Evolutionary conservation across 2,113 vertebrate genomes (phyloP), one percentile per base, ranked within the genome.

Genomic region (Centropus bengalensis): DNA sequence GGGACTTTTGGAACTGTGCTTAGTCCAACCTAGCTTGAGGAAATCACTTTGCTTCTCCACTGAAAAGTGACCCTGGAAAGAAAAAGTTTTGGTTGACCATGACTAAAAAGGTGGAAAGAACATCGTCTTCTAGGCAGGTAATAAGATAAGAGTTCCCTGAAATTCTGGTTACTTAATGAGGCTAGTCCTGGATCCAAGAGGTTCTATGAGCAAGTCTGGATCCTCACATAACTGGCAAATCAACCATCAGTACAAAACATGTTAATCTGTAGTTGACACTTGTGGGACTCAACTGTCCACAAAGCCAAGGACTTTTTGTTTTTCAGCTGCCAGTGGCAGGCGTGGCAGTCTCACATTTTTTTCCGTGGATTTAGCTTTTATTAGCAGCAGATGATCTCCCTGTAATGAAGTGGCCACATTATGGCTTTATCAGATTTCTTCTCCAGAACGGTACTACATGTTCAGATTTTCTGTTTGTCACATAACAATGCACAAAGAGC

Each of bases 401-500:
- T 45, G 49, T 93, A 76, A 93, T 47, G 80, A 94, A 86, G 56
- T 73, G 86, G 38, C 68, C 76, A 44, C 64, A 52, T 70, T 75
- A 54, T 2, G 6, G 36, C 77, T 95, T 91, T 88, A 69, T 88
- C 66, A 90, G 86, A 76, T 91, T 93, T 84, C 49, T 93, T 91
- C 88, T 33, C 52, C 27, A 54, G 86, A 96, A 81, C 9, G 28
- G 58, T 91, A 95, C 76, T 91, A 76, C 20, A 5, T 81, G 82
- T 96, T 96, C 92, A 95, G 77, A 90, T 79, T 82, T 90, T 94
- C 64, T 94, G 80, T 96, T 96, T 95, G 67, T 90, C 93, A 42
- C 56, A 59, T 22, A 56, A 4, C 81, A 64, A 86, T 62, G 64
- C 70, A 60, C 27, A 79, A 95, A 82, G 36, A 52, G 63, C 63